Evolutionary conservation across 2,888 invertebrate species (phyloP), one percentile per base, ranked within the genome.

Genomic region (Pedicia rivosa): DNA sequence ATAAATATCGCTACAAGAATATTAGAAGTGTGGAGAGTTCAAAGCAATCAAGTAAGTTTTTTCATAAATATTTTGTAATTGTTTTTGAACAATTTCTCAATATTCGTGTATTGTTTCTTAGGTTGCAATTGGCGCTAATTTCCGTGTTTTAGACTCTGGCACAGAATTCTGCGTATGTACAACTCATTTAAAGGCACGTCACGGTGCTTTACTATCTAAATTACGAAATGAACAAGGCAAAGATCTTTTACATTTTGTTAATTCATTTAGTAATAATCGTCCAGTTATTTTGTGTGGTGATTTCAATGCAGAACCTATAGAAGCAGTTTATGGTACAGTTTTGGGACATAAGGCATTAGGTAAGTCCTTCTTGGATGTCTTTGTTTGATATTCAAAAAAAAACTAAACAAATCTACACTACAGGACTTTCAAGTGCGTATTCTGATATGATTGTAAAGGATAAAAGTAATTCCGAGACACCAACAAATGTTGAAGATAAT

Each of bases 21-120:
- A 35, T 61, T 78, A 29, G 74, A 77, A 56, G 75, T 78, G n/a
- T 78, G 76, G 75, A 65, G 70, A 41, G 74, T 77, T 6, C 75
- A 75, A 52, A 77, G 76, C 49, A 78, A 78, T 57, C 78, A 78
- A 63, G 77, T n/a, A n/a, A 71, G 50, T n/a, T n/a, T n/a, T n/a
- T n/a, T n/a, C n/a, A n/a, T n/a, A n/a, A n/a, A n/a, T n/a, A n/a
- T n/a, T n/a, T n/a, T n/a, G n/a, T n/a, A n/a, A n/a, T n/a, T n/a
- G n/a, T n/a, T n/a, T n/a, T n/a, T n/a, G n/a, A n/a, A n/a, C n/a
- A n/a, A n/a, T n/a, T n/a, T n/a, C n/a, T n/a, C n/a, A n/a, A n/a
- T n/a, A n/a, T n/a, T n/a, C n/a, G n/a, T n/a, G n/a, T n/a, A n/a
- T n/a, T n/a, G n/a, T n/a, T n/a, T n/a, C n/a, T n/a, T n/a, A n/a